phyloP scores from a whole-genome alignment of 2,113 vertebrate species.

The Nannobrachium achirus region DNA sequence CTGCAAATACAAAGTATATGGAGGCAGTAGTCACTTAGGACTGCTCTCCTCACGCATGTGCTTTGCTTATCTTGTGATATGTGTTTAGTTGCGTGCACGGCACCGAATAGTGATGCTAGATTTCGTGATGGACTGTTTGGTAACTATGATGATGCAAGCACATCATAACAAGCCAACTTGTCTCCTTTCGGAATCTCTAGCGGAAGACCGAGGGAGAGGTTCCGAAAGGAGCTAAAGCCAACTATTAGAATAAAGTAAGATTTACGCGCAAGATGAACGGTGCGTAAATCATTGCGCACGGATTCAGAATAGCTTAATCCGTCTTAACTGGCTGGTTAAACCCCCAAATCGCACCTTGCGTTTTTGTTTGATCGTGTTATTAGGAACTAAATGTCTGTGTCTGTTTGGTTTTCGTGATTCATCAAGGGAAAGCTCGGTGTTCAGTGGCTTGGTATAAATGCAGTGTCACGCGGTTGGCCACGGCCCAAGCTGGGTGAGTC shows the following conservation, averaged over 20 bases:
- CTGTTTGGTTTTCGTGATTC: constrained; percentile 22
- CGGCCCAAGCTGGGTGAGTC: constrained; percentile 30
- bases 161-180: no score
- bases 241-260: no score
- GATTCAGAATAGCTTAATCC: neutral
- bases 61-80: neutral
- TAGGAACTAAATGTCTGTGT: constrained; percentile 1
- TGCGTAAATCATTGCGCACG: neutral
- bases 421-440: constrained; percentile 17
- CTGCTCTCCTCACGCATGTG: no score
- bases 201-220: no score
- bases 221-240: no score
- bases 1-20: no score
- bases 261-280: neutral
- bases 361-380: neutral
- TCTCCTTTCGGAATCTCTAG: no score
- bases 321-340: no score
- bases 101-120: neutral
- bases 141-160: no score
- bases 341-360: neutral
- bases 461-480: constrained; percentile 49
- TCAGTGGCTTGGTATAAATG: constrained; percentile 34
- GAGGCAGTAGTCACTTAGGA: no score
- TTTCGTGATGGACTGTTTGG: no score
- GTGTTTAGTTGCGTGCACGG: neutral